Base-by-base conservation (phyloP, 2,888 invertebrate genomes). In the Lordiphosa fenestrarum region DNA sequence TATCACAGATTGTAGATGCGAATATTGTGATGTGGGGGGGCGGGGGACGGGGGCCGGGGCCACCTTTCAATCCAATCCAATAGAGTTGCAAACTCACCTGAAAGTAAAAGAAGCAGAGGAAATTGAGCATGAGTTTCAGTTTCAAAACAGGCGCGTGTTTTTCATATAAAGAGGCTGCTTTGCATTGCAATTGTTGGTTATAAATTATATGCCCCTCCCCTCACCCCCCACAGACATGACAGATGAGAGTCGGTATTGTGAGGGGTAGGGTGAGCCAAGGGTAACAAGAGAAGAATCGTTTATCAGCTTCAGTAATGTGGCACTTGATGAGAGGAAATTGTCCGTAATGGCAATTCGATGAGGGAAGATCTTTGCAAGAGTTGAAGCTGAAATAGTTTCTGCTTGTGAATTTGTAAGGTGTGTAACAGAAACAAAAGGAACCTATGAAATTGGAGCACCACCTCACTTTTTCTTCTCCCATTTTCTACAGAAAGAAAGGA, bases 151-250 rank as follows among this genome's bases (percentile, higher is more conserved):
- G 76, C 65, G 67, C 81, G 77, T 76, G 75, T 67, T 76, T 80
- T 69, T 61, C 70, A 75, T 76, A 70, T 73, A 70, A 75, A 75
- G 59, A 68, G 60, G 71, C 77, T 77, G 67, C 65, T 73, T 76
- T 73, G 70, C 73, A 75, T 81, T 61, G 77, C 77, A 76, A 63
- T 63, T 73, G 70, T 61, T 77, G 58, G 56, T 56, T 65, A 73
- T 62, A 63, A 75, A 76, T 68, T 76, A 73, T 66, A 38, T 35
- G 41, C 51, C 15, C 2, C 2, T 2, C 15, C 15, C 15, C 15
- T 15, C 2, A 1, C 15, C 15, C 15, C 15, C 15, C 15, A 1
- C 36, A 10, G 58, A 40, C 64, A 56, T 56, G 62, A 76, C 73
- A 66, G 57, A 78, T 75, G 57, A 44, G 30, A 46, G 52, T 48